phyloP scores from a whole-genome alignment of 2,113 vertebrate species.

The Polyodon spathula region DNA sequence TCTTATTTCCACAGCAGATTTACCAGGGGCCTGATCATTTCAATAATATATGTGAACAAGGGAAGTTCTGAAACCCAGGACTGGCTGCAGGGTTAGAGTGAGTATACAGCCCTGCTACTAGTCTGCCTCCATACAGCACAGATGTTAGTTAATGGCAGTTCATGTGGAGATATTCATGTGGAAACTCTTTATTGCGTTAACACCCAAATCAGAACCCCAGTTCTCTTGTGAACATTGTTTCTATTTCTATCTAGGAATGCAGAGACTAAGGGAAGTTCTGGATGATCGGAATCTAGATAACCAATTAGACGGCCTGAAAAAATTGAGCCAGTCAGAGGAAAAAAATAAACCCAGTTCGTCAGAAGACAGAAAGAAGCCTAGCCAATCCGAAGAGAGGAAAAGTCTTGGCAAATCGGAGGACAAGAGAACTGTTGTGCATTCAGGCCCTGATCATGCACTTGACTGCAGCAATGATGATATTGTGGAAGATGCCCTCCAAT shows the following conservation, averaged over 20 bases:
- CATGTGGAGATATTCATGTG: too few species aligned
- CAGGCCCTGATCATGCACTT: slow-evolving; percentile 22
- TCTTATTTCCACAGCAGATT: too few species aligned
- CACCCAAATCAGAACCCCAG: not conserved
- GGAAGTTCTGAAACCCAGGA: too few species aligned
- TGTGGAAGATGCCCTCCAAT: slow-evolving; percentile 39
- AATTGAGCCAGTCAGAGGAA: slow-evolving; percentile 31
- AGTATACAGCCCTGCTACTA: too few species aligned
- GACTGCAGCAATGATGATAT: slow-evolving; percentile 51
- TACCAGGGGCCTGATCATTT: too few species aligned
- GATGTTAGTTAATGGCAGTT: too few species aligned
- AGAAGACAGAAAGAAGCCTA: slow-evolving; percentile 32
- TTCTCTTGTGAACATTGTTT: slow-evolving; percentile 3
- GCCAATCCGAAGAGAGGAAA: slow-evolving; percentile 38
- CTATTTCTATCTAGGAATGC: slow-evolving; percentile 61
- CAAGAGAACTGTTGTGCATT: not conserved
- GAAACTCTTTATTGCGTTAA: too few species aligned
- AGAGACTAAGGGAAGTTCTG: slow-evolving; percentile 68
- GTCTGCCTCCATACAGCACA: too few species aligned
- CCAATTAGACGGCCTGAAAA: slow-evolving; percentile 29
- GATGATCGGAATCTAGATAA: slow-evolving; percentile 47
- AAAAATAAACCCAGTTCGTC: slow-evolving; percentile 42
- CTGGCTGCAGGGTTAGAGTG: too few species aligned
- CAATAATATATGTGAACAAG: too few species aligned
- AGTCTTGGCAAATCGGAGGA: slow-evolving; percentile 29